Conservation (phyloP, 1,140 invertebrate species). For the Tetramorium alpestre region DNA sequence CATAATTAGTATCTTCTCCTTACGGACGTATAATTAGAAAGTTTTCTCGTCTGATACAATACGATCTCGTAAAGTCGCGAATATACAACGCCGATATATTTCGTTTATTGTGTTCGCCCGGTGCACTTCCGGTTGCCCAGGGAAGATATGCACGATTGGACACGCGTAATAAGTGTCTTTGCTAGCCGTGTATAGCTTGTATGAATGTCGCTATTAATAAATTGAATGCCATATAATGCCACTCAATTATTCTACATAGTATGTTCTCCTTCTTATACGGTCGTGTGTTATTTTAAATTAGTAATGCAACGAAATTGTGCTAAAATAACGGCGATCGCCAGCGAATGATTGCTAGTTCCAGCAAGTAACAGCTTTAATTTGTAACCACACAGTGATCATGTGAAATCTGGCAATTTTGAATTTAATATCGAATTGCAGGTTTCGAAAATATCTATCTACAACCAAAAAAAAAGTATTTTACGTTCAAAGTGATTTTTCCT, state of each 20-base stretch:
- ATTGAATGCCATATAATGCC: neutral
- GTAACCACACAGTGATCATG: neutral
- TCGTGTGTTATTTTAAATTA: neutral
- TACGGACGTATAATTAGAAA: constrained; percentile 59
- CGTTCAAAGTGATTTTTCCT: no score
- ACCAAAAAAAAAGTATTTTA: no score
- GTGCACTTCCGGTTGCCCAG: constrained; percentile 21
- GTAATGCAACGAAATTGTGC: neutral
- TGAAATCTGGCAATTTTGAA: neutral
- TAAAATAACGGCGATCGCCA: neutral
- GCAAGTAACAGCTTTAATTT: neutral
- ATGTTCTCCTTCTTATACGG: neutral
- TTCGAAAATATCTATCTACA: neutral
- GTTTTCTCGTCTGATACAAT: constrained; percentile 48
- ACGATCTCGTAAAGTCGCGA: constrained; percentile 50
- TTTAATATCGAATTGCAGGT: neutral
- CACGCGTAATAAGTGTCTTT: constrained; percentile 23
- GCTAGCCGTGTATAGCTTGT: neutral
- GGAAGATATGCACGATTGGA: constrained; percentile 3
- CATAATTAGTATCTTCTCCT: constrained; percentile 54
- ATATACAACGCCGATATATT: constrained; percentile 27
- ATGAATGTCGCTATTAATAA: constrained; percentile 32
- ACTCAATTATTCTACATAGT: neutral
- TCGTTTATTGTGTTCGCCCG: constrained; percentile 30
- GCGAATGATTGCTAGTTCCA: neutral